phyloP scores from a whole-genome alignment of 92 coral and sea anemone species.

The Bergia sp. region DNA sequence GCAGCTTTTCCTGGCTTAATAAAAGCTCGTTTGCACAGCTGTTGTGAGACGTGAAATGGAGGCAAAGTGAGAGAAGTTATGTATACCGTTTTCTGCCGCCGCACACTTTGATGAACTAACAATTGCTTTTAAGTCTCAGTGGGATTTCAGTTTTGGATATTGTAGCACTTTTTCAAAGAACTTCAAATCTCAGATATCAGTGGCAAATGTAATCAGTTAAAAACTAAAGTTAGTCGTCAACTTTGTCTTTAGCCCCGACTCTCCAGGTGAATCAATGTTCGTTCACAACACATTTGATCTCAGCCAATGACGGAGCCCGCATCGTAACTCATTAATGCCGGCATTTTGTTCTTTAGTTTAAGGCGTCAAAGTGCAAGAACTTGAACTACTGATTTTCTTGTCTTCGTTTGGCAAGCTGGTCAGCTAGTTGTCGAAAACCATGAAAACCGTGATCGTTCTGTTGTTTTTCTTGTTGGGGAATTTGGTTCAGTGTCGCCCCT shows the following conservation, averaged over 20 bases:
- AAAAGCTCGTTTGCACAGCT: conserved; percentile 6
- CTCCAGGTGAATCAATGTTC: background rate
- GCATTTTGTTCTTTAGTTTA: background rate
- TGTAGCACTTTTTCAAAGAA: background rate
- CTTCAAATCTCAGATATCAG: background rate
- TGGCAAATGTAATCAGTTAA: background rate
- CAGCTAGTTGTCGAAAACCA: background rate
- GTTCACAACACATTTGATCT: background rate
- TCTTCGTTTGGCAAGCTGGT: background rate
- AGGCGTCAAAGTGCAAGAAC: background rate
- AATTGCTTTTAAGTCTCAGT: background rate
- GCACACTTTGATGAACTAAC: background rate
- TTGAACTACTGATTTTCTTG: background rate
- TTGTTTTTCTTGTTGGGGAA: background rate
- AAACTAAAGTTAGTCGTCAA: background rate
- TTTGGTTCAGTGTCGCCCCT: background rate
- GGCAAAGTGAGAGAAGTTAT: background rate
- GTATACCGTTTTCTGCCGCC: background rate
- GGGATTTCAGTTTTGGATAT: background rate
- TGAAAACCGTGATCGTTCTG: background rate
- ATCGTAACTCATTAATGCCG: background rate
- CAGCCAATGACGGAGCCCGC: background rate
- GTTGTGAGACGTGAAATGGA: background rate
- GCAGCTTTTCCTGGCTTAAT: conserved; percentile 1
- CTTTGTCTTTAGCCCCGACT: background rate